These are phyloP conservation scores for Ethmia dodecea DNA, from an alignment of 2,888 invertebrate genomes.

Conservation along the genomic window DNA sequence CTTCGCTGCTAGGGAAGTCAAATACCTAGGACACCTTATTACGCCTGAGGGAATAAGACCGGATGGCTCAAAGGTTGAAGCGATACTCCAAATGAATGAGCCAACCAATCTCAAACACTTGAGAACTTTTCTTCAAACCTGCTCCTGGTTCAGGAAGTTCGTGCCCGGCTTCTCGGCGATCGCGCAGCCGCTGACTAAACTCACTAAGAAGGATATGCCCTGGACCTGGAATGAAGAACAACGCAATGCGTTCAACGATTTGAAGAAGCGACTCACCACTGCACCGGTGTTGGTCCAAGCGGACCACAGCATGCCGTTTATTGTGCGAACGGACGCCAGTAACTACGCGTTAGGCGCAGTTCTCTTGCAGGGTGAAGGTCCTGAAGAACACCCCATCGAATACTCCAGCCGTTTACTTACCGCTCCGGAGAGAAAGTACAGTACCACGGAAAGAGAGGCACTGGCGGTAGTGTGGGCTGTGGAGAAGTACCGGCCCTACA, in stretches of 20 bases:
- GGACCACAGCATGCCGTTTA: conserved; percentile 24
- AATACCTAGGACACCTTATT: conserved; percentile 24
- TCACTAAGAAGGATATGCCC: conserved; percentile 26
- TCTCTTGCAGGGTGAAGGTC: conserved; percentile 24
- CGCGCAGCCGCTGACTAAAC: conserved; percentile 25
- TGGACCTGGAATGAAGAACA: conserved; percentile 27
- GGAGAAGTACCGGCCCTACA: conserved; percentile 24
- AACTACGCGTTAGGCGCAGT: conserved; percentile 28
- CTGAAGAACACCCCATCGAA: conserved; percentile 21
- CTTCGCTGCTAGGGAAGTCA: conserved; percentile 18
- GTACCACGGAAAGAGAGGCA: conserved; percentile 47
- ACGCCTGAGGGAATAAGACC: conserved; percentile 16
- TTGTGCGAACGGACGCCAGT: conserved; percentile 31
- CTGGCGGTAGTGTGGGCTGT: conserved; percentile 21
- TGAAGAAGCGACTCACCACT: conserved; percentile 19
- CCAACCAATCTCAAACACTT: conserved; percentile 18
- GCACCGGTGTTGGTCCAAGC: conserved; percentile 25
- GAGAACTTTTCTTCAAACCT: conserved; percentile 22
- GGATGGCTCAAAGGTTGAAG: conserved; percentile 17
- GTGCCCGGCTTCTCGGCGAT: conserved; percentile 23
- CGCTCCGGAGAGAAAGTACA: conserved; percentile 39
- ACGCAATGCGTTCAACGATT: conserved; percentile 13
- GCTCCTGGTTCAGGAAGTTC: conserved; percentile 34
- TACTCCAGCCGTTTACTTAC: conserved; percentile 24
- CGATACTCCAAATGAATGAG: conserved; percentile 14